Evolutionary conservation across 2,888 invertebrate genomes (phyloP).

Genomic region (Drosophila sordidula): DNA sequence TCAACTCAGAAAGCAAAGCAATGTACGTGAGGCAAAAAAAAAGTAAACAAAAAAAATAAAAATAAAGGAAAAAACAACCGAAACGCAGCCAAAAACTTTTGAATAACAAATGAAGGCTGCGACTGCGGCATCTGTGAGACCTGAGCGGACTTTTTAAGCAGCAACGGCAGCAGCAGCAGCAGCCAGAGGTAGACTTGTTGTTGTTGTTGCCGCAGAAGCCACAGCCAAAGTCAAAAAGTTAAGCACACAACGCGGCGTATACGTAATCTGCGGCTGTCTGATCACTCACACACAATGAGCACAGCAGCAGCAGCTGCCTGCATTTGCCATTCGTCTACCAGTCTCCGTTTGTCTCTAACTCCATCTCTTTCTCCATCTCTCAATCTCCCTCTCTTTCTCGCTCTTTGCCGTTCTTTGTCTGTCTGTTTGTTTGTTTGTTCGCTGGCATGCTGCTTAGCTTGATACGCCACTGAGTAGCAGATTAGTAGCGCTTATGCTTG

Average conservation of each 20-base stretch:
- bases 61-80: conserved; percentile 8
- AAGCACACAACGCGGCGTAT: conserved; percentile 75
- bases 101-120: conserved; percentile 81
- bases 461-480: conserved; percentile 79
- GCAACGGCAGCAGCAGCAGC: conserved; percentile 40
- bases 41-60: conserved; percentile 27
- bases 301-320: conserved; percentile 29
- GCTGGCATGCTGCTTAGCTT: conserved; percentile 71
- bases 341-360: conserved; percentile 3
- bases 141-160: conserved; percentile 78
- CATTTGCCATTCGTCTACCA: conserved; percentile 28
- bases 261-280: conserved; percentile 77
- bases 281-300: conserved; percentile 57
- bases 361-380: neutral
- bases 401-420: conserved; percentile 10
- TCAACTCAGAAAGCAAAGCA: conserved; percentile 8
- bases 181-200: conserved; percentile 43
- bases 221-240: conserved; percentile 76
- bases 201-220: conserved; percentile 50
- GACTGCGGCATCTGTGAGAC: conserved; percentile 61
- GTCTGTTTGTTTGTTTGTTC: conserved; percentile 63
- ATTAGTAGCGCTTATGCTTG: conserved; percentile 80
- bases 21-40: conserved; percentile 37
- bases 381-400: conserved; percentile 1
- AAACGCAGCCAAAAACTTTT: conserved; percentile 72